phyloP scores from a whole-genome alignment of 2,888 invertebrate genomes.

The Drosophila subquinaria region DNA sequence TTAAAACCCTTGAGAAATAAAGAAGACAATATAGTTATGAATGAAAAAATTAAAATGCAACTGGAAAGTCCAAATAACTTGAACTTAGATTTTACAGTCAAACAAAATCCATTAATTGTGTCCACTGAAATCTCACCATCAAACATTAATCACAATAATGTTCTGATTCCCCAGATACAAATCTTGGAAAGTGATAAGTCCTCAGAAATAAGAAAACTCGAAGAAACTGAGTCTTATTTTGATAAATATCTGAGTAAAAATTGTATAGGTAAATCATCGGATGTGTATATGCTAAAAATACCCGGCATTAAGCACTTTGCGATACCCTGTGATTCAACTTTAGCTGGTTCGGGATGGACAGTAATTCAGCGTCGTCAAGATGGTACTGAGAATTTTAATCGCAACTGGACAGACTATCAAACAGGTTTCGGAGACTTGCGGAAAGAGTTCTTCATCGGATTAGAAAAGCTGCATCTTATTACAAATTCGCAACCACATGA shows the following conservation, averaged over 20 bases:
- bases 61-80: not conserved
- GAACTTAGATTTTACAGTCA: not conserved
- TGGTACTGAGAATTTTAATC: conserved; percentile 88
- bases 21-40: not conserved
- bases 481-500: conserved; percentile 85
- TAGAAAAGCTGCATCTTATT: conserved; percentile 88
- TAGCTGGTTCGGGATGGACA: conserved; percentile 88
- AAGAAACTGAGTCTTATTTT: not conserved
- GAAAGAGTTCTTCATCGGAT: conserved; percentile 90
- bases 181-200: not conserved
- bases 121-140: too few species aligned
- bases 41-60: not conserved
- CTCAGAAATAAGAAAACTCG: too few species aligned
- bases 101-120: not conserved
- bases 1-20: not conserved
- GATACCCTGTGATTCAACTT: conserved; percentile 84
- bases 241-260: not conserved
- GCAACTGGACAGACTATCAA: conserved; percentile 88
- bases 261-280: conserved; percentile 6
- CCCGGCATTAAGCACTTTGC: conserved; percentile 86
- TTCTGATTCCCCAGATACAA: not conserved
- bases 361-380: conserved; percentile 89
- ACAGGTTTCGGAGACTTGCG: conserved; percentile 89
- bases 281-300: conserved; percentile 1
- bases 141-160: not conserved